Conservation (phyloP, 1,140 invertebrate species). For the Goniozus legneri region DNA sequence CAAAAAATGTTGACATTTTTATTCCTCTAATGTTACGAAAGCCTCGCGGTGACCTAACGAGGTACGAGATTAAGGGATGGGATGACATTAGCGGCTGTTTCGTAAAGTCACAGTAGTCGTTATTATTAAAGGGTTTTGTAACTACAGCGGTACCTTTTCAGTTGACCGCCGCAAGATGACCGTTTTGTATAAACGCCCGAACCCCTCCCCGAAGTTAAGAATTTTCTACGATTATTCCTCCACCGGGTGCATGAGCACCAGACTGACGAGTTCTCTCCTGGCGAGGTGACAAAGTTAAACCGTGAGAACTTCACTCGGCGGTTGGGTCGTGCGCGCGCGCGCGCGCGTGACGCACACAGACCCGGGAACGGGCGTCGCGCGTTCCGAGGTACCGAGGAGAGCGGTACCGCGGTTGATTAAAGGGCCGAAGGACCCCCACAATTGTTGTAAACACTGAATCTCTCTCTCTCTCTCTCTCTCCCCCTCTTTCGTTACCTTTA, state of each 20-base stretch:
- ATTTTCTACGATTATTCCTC: conserved; percentile 5
- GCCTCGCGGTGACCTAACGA: too few relatives aligned
- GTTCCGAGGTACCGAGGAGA: too few relatives aligned
- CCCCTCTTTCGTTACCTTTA: background rate
- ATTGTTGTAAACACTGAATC: background rate
- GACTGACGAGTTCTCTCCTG: conserved; percentile 6
- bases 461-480: conserved; percentile 2
- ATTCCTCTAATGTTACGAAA: too few relatives aligned
- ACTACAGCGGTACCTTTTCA: background rate
- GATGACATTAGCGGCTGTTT: too few relatives aligned
- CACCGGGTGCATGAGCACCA: conserved; percentile 1
- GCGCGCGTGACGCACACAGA: background rate
- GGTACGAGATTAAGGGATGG: too few relatives aligned
- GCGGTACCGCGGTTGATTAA: too few relatives aligned
- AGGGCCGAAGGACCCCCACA: too few relatives aligned
- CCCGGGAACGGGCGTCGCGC: too few relatives aligned
- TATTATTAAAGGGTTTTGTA: background rate
- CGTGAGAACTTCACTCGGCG: conserved; percentile 16
- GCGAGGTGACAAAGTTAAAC: conserved; percentile 25
- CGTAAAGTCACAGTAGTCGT: too few relatives aligned
- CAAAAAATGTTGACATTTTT: too few relatives aligned
- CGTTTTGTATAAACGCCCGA: background rate
- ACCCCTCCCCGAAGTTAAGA: background rate
- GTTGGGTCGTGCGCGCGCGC: background rate
- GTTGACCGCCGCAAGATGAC: background rate